These are phyloP conservation scores for Calliopum simillimum DNA, from an alignment of 2,888 invertebrate genomes.

Conservation along the genomic window DNA sequence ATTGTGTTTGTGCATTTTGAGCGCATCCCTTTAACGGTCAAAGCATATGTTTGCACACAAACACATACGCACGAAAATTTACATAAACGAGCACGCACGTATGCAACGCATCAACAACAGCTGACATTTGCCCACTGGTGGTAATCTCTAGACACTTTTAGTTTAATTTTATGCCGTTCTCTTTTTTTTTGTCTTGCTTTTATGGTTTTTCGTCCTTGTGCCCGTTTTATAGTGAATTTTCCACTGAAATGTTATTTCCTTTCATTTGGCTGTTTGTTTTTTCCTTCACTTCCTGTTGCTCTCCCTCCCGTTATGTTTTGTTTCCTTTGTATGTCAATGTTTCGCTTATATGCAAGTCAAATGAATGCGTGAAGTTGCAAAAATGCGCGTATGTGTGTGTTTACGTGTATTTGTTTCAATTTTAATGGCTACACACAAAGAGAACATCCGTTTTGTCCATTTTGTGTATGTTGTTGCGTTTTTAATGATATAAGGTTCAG, in stretches of 20 bases:
- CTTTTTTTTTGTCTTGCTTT: not conserved
- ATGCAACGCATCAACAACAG: not conserved
- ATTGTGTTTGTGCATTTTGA: too few relatives aligned
- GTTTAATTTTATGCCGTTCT: conserved; percentile 12
- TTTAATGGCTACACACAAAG: not conserved
- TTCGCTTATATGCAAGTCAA: too few relatives aligned
- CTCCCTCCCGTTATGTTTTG: not conserved
- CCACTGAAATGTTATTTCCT: not conserved
- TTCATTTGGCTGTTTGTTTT: not conserved
- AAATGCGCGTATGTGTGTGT: conserved; percentile 1
- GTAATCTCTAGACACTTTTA: conserved; percentile 1
- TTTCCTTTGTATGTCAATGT: too few relatives aligned
- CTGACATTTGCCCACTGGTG: not conserved
- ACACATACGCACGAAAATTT: conserved; percentile 1
- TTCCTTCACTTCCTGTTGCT: not conserved
- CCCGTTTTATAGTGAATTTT: not conserved
- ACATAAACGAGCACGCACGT: too few relatives aligned
- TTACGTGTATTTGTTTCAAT: not conserved
- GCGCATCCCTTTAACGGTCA: not conserved
- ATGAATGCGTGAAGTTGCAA: conserved; percentile 1
- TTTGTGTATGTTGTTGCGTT: too few relatives aligned
- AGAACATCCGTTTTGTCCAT: too few relatives aligned
- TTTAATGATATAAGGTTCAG: too few relatives aligned
- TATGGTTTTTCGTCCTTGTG: not conserved
- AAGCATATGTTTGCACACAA: not conserved